Base-by-base conservation (phyloP, 2,113 vertebrate genomes). In the Phylloscopus trochiloides region DNA sequence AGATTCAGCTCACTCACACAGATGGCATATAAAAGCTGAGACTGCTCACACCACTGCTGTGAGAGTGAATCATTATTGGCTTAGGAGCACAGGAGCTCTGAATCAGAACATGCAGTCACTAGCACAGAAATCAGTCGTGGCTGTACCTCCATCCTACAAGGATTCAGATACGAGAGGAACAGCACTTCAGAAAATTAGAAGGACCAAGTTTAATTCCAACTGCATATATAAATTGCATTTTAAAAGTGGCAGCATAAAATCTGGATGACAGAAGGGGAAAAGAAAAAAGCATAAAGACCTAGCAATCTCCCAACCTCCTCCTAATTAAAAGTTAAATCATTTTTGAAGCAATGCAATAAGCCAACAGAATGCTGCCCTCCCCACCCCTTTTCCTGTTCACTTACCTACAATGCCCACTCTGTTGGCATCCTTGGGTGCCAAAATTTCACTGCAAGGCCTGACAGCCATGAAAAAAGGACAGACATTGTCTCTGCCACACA, bases 1-100 rank as follows among this genome's bases (percentile, higher is more conserved):
- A 93, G 92, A 93, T 97, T 97, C 88, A 85, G 91, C 92, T 97
- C 92, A 12, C 92, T 95, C 93, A 79, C 95, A 94, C 96, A 97
- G 96, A 97, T 94, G 96, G 96, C 84, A 62, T 24, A 72, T 50
- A 90, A 93, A 96, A 97, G 88, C 92, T 95, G 93, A 72, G 90
- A 97, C 92, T 95, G 94, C 95, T 96, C 91, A 96, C 90, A 93
- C 90, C 92, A 92, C 89, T 96, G 88, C 94, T 96, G 94, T 77
- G 96, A 92, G 88, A 96, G 72, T 95, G 94, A 94, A 96, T 96
- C 97, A 95, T 92, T 96, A 90, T 24, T 94, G 96, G 96, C 94
- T 95, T 43, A 18, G 1, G 63, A 14, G 59, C 5, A 59, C 59
- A 63, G 83, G 25, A 89, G 80, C 80, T 90, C 95, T 86, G 87